phyloP scores from a whole-genome alignment of 2,113 vertebrate species.

The Gymnocephalus cernua region DNA sequence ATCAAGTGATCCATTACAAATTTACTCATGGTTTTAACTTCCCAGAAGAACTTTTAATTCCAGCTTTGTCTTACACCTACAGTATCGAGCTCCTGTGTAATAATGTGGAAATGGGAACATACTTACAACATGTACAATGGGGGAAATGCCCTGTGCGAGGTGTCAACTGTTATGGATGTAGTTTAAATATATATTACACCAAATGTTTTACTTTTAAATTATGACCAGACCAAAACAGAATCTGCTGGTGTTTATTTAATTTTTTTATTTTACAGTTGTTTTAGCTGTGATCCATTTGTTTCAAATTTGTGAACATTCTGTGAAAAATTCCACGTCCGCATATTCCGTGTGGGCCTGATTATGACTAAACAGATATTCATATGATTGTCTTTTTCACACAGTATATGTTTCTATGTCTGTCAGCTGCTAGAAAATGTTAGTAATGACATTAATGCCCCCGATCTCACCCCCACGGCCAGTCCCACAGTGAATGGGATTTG shows the following conservation, averaged over 20 bases:
- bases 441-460: not conserved
- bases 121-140: not conserved
- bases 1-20: no score
- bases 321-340: no score
- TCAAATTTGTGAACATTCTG: no score
- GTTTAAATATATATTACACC: not conserved
- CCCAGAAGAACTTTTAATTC: not conserved
- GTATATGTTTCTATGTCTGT: not conserved
- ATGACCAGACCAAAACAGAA: no score
- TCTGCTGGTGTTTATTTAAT: no score
- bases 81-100: not conserved
- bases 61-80: not conserved
- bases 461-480: not conserved
- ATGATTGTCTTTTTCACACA: not conserved
- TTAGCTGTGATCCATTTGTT: no score
- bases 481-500: not conserved
- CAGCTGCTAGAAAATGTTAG: not conserved
- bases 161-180: not conserved
- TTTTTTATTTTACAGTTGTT: no score
- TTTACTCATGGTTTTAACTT: not conserved
- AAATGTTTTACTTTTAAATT: not conserved
- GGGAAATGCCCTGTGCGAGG: not conserved
- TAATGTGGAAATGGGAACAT: not conserved
- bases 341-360: no score
- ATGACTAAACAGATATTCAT: not conserved